Percentiles rank a stretch among this genome's conserved stretches.
Evolutionary conservation across 2,797 vertebrate species (phyloP).

Genomic region (Malurus splendens): DNA sequence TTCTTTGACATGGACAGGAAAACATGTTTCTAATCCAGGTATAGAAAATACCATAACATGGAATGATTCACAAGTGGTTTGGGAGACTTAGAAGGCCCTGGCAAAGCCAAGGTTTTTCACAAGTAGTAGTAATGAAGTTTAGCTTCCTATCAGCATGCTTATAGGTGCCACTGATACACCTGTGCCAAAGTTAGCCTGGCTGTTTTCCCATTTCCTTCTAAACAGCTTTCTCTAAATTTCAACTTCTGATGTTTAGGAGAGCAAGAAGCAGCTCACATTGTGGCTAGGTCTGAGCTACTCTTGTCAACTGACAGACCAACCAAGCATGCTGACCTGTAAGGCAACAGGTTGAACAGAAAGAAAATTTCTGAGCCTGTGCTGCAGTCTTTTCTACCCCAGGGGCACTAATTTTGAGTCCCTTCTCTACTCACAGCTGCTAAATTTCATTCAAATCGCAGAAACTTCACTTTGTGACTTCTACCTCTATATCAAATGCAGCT

Average conservation of each 20-base stretch:
- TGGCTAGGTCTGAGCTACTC: neutral
- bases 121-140: neutral
- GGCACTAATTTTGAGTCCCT: neutral
- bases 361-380: neutral
- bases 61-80: neutral
- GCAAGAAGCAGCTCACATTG: neutral
- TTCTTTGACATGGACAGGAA: neutral
- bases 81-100: neutral
- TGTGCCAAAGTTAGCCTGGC: neutral
- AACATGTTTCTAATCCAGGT: neutral
- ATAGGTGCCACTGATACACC: neutral
- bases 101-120: neutral
- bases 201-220: neutral
- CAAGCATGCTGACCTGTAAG: neutral
- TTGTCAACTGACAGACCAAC: neutral
- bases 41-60: neutral
- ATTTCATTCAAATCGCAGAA: conserved; percentile 24
- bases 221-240: neutral
- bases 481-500: neutral
- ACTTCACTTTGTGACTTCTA: neutral
- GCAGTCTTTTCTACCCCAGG: neutral
- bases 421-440: conserved; percentile 12
- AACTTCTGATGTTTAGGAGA: neutral
- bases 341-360: conserved; percentile 12
- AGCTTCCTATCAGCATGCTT: neutral